Evolutionary conservation across 1,140 invertebrate species (phyloP), one percentile per base, ranked within the genome.

Genomic region (Papilio xuthus): DNA sequence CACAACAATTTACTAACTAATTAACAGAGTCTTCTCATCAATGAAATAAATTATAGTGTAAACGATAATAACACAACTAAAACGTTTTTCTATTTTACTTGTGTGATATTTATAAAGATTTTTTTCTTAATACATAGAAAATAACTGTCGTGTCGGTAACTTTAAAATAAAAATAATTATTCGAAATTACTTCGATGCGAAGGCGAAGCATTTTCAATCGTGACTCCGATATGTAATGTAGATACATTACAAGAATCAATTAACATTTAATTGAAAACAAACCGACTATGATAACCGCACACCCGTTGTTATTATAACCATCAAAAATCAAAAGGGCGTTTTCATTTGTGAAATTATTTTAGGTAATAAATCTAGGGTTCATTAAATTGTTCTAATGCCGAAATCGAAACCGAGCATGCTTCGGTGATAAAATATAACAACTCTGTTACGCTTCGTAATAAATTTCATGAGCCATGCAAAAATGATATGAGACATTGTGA

Each of bases 371-470:
- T 88, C 88, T 84, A 79, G 84, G 89, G 79, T 86, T 84, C 82
- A 83, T 87, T 84, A 87, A 92, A 91, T 76, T 87, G 80, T 77
- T 74, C 78, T 88, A 90, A 92, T 86, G 84, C 82, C 78, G 81
- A 88, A 91, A 89, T 89, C 82, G 86, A 91, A 92, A 88, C 87
- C 86, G 80, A 91, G 86, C 91, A 86, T 91, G 83, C 80, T 86
- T 89, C 92, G 92, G 90, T 91, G 87, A 91, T 94, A 90, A 94
- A 92, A 90, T 93, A 94, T 92, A 88, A 88, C 85, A 63, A 83
- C 85, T 89, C 86, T 81, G 84, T 85, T 88, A 84, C 85, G 86
- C 85, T 84, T 85, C 91, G 89, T 90, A 89, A 90, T 92, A 92
- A 89, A 91, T 92, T 92, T 92, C 88, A 93, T 84, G 91, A 86